Conservation (phyloP, 1,140 invertebrate species). For the Triops longicaudatus region DNA sequence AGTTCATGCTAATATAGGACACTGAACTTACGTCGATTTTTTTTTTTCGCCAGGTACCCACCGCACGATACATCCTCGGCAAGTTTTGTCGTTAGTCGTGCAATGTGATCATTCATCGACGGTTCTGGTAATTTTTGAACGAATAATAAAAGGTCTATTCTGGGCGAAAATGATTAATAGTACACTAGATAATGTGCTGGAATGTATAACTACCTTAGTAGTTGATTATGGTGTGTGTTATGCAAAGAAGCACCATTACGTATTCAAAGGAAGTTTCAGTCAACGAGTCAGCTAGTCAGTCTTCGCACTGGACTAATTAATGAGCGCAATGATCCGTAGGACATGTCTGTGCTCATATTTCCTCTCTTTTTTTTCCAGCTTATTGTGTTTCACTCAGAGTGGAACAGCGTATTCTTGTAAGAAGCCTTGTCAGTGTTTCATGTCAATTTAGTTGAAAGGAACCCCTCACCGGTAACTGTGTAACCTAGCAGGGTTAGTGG, state of each 20-base stretch:
- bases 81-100: no score
- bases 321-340: not conserved
- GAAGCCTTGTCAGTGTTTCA: constrained; percentile 11
- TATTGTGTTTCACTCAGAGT: not conserved
- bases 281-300: not conserved
- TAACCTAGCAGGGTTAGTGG: not conserved
- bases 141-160: no score
- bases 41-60: no score
- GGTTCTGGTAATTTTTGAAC: no score
- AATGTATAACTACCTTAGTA: not conserved
- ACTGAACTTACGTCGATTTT: no score
- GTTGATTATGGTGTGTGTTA: not conserved
- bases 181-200: not conserved
- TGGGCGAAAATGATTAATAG: no score
- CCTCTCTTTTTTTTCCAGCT: not conserved
- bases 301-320: not conserved
- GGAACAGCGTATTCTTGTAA: constrained; percentile 8
- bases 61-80: no score
- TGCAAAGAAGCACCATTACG: not conserved
- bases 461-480: constrained; percentile 5
- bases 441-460: not conserved
- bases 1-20: no score
- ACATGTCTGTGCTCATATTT: not conserved
- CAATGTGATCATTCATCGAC: no score
- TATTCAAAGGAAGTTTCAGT: not conserved